Conservation (phyloP, 1,140 invertebrate genomes). For the Papilio xuthus region DNA sequence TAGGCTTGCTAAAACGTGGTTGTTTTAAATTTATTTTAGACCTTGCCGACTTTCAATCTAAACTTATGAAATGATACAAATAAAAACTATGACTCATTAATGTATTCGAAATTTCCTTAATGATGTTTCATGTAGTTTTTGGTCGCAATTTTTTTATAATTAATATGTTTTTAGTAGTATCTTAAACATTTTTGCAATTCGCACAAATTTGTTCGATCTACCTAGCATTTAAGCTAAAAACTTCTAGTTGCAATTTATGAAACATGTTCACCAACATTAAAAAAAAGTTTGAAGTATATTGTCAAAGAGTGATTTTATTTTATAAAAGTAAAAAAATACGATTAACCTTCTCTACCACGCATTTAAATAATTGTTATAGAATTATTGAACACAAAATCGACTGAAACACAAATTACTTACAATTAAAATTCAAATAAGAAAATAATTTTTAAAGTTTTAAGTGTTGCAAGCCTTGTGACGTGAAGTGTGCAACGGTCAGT, state of each 20-base stretch:
- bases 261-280: neutral
- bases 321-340: neutral
- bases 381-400: neutral
- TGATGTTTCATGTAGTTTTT: neutral
- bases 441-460: constrained; percentile 13
- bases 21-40: neutral
- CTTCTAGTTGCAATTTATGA: neutral
- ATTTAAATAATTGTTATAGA: neutral
- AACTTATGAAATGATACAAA: neutral
- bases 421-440: neutral
- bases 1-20: neutral
- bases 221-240: constrained; percentile 2
- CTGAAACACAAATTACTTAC: neutral
- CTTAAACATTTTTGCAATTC: neutral
- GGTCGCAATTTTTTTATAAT: neutral
- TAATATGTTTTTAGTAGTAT: neutral
- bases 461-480: constrained; percentile 40
- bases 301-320: neutral
- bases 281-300: neutral
- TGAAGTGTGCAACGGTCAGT: constrained; percentile 44
- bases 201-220: neutral
- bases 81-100: too few species aligned
- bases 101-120: neutral
- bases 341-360: neutral
- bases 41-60: neutral